Percentiles rank a stretch among this genome's conserved stretches.
These are phyloP conservation scores for Carassius carassius DNA, from an alignment of 2,113 vertebrate genomes.

Conservation along the genomic window DNA sequence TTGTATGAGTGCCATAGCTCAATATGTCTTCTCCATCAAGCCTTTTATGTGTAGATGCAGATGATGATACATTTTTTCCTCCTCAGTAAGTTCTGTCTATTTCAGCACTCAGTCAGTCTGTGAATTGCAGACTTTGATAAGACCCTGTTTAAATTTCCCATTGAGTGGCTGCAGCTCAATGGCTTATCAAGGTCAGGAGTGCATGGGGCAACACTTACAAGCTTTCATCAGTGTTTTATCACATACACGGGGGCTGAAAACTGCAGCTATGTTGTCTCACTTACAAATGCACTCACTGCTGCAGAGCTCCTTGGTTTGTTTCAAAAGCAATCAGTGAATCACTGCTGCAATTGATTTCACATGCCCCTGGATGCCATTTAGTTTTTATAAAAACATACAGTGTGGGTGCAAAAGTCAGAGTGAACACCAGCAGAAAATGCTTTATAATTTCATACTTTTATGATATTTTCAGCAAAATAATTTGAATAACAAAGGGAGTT, in stretches of 20 bases:
- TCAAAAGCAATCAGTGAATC: conserved; percentile 11
- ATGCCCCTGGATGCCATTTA: background rate
- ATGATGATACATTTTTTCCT: background rate
- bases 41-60: conserved; percentile 27
- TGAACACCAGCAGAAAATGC: background rate
- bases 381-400: background rate
- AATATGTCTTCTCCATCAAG: background rate
- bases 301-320: background rate
- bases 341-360: background rate
- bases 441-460: background rate
- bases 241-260: conserved; percentile 27
- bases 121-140: conserved; percentile 61
- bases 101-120: conserved; percentile 25
- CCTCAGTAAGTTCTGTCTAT: conserved; percentile 23
- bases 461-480: no score
- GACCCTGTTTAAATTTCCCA: conserved; percentile 57
- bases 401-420: background rate
- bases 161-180: conserved; percentile 52
- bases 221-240: conserved; percentile 64
- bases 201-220: conserved; percentile 57
- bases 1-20: background rate
- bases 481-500: no score
- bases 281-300: conserved; percentile 10
- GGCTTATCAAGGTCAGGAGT: conserved; percentile 71
- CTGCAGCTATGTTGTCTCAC: conserved; percentile 17